These are phyloP conservation scores for Gymnoscopelus braueri DNA, from an alignment of 2,797 vertebrate genomes.

Conservation along the genomic window DNA sequence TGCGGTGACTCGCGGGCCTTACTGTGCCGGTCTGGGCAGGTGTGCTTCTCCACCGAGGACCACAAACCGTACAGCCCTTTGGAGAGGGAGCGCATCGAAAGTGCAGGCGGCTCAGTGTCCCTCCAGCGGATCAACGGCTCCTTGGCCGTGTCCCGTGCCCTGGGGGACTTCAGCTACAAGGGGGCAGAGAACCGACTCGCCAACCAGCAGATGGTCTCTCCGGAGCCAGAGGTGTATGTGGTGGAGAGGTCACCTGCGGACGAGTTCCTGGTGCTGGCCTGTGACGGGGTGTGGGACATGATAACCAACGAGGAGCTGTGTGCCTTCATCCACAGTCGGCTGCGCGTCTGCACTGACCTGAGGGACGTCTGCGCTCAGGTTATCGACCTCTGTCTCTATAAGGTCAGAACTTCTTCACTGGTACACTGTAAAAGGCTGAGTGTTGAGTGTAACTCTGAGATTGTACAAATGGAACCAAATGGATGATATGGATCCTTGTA, in stretches of 20 bases:
- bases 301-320: conserved; percentile 83
- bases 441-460: no score
- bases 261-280: conserved; percentile 87
- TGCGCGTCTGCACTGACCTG: conserved; percentile 82
- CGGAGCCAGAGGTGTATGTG: conserved; percentile 85
- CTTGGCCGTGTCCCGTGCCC: conserved; percentile 84
- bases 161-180: conserved; percentile 89
- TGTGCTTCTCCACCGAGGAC: conserved; percentile 86
- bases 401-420: conserved; percentile 72
- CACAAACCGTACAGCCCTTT: conserved; percentile 84
- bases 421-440: no score
- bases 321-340: conserved; percentile 82
- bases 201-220: conserved; percentile 85
- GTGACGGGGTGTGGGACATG: conserved; percentile 87
- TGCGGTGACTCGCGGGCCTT: conserved; percentile 84
- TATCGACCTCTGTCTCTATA: conserved; percentile 86
- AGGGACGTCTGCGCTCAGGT: conserved; percentile 85
- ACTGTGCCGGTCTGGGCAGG: conserved; percentile 76
- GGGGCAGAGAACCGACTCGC: conserved; percentile 79
- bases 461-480: no score
- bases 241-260: conserved; percentile 81
- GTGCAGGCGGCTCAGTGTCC: conserved; percentile 81
- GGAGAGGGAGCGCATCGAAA: conserved; percentile 86
- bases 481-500: no score
- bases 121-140: conserved; percentile 86